Evolutionary conservation across 2,797 vertebrate species (phyloP).

Genomic region (Pseudotriccus pelzelni): DNA sequence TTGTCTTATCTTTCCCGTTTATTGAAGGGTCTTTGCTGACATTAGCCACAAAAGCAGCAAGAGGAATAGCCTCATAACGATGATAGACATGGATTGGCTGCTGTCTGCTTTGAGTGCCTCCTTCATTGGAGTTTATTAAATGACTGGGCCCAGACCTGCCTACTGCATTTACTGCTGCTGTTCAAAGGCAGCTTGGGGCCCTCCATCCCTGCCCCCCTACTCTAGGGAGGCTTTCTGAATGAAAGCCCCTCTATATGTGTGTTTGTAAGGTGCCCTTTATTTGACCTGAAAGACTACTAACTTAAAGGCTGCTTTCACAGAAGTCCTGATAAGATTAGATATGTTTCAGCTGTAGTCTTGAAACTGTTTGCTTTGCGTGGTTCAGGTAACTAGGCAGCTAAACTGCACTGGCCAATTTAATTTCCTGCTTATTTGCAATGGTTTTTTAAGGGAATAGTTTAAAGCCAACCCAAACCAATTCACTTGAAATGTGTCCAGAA

Average conservation of each 20-base stretch:
- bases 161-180: neutral
- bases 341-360: slow-evolving; percentile 36
- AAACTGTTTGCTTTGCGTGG: slow-evolving; percentile 50
- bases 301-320: slow-evolving; percentile 59
- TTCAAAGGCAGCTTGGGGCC: slow-evolving; percentile 22
- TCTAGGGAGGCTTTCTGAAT: slow-evolving; percentile 17
- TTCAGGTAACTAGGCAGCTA: slow-evolving; percentile 29
- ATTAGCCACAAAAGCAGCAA: neutral
- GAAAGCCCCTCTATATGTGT: slow-evolving; percentile 39
- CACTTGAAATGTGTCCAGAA: slow-evolving; percentile 39
- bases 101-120: slow-evolving; percentile 39
- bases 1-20: neutral
- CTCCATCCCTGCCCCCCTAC: neutral
- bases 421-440: slow-evolving; percentile 43
- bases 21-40: neutral
- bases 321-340: slow-evolving; percentile 59
- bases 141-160: neutral
- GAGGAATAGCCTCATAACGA: neutral
- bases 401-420: slow-evolving; percentile 27
- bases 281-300: slow-evolving; percentile 33
- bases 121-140: neutral
- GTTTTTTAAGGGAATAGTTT: slow-evolving; percentile 23
- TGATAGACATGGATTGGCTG: neutral
- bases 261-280: slow-evolving; percentile 52
- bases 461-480: slow-evolving; percentile 47